phyloP scores from a whole-genome alignment of 2,797 vertebrate genomes.

The Rousettus madagascariensis region DNA sequence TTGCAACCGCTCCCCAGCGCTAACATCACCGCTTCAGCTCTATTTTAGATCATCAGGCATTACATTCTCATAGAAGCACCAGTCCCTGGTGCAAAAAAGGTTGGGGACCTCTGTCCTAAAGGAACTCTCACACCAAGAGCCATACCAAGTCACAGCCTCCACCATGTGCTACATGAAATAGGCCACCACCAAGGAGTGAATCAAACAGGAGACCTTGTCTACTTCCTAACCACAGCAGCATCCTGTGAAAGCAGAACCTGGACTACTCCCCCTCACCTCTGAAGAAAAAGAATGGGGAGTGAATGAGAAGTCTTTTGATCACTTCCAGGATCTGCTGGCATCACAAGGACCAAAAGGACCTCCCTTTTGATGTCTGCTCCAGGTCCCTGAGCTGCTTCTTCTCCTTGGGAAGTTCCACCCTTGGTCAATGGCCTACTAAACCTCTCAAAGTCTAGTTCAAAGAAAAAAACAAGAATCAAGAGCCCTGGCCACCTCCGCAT shows the following conservation, averaged over 20 bases:
- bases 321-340: background rate
- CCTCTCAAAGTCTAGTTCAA: background rate
- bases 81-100: too few species aligned
- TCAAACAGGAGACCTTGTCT: background rate
- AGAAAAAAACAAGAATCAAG: background rate
- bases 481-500: background rate
- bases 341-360: background rate
- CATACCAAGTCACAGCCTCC: background rate
- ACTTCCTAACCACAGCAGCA: background rate
- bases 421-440: background rate
- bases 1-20: too few species aligned
- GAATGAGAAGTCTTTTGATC: constrained; percentile 32
- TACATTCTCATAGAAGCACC: too few species aligned
- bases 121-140: background rate
- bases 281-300: background rate
- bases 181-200: background rate
- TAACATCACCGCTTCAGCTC: too few species aligned
- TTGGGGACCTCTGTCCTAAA: background rate
- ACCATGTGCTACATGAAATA: constrained; percentile 23
- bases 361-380: background rate
- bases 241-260: background rate
- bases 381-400: background rate
- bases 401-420: background rate
- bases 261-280: background rate
- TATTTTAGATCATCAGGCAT: too few species aligned